Percentiles rank a stretch among this genome's conserved stretches.
Conservation (phyloP, 2,797 vertebrate species). For the Poeciliopsis paucimaculata region DNA sequence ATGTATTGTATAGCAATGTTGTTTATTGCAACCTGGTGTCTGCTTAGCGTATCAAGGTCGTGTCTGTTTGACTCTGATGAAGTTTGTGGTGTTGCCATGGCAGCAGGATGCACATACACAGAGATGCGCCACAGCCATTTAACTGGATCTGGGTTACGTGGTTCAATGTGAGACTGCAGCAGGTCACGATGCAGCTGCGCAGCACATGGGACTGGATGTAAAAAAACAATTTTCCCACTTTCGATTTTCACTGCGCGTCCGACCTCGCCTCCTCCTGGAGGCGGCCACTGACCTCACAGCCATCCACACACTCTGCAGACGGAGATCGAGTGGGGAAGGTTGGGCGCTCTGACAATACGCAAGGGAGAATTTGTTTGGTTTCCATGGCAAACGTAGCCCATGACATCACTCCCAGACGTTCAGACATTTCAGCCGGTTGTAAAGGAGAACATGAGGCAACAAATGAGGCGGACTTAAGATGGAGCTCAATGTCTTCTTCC, state of each 20-base stretch:
- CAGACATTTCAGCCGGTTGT: slow-evolving; percentile 57
- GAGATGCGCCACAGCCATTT: slow-evolving; percentile 27
- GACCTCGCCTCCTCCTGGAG: slow-evolving; percentile 13
- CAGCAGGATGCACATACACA: slow-evolving; percentile 30
- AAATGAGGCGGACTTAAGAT: slow-evolving; percentile 26
- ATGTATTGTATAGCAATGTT: neutral
- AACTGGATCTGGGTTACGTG: slow-evolving; percentile 26
- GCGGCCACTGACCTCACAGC: slow-evolving; percentile 8
- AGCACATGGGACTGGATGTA: slow-evolving; percentile 23
- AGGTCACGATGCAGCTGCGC: slow-evolving; percentile 44
- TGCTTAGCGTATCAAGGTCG: neutral
- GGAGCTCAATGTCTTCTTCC: slow-evolving; percentile 24
- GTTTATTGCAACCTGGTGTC: neutral
- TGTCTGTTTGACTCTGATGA: slow-evolving; percentile 8
- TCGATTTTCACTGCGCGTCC: slow-evolving; percentile 2
- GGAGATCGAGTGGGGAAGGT: slow-evolving; percentile 43
- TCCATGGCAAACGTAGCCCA: slow-evolving; percentile 57
- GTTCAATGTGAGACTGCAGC: slow-evolving; percentile 19
- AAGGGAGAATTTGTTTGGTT: slow-evolving; percentile 71
- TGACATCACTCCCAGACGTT: slow-evolving; percentile 68
- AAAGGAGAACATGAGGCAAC: slow-evolving; percentile 48
- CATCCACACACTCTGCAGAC: slow-evolving; percentile 1
- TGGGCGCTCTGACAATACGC: slow-evolving; percentile 36
- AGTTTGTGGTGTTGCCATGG: slow-evolving; percentile 42
- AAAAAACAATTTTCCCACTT: neutral